Evolutionary conservation across 35 echinoderm and acorn worm species (phyloP).

Genomic region (Anneissia japonica): DNA sequence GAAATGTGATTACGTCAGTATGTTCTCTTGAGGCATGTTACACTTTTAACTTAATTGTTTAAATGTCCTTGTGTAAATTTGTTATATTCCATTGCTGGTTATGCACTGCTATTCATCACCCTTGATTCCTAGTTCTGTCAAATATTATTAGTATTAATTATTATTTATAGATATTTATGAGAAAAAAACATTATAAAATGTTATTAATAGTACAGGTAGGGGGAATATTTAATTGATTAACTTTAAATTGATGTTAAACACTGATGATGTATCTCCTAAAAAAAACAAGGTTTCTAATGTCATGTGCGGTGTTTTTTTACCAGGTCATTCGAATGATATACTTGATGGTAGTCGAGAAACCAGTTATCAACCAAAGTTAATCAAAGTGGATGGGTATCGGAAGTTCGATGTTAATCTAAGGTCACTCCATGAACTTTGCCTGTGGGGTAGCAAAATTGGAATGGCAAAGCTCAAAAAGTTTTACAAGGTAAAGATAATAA

Average conservation of each 20-base stretch:
- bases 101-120: background rate
- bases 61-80: background rate
- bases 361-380: slow-evolving; percentile 55
- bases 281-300: too few species aligned
- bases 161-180: too few species aligned
- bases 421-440: slow-evolving; percentile 63
- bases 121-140: background rate
- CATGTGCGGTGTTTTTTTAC: too few species aligned
- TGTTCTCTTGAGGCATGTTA: background rate
- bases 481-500: slow-evolving; percentile 50
- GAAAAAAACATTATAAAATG: too few species aligned
- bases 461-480: slow-evolving; percentile 50
- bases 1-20: background rate
- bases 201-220: too few species aligned
- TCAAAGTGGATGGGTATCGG: slow-evolving; percentile 41
- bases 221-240: too few species aligned
- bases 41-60: background rate
- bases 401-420: slow-evolving; percentile 62
- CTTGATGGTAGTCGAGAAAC: background rate
- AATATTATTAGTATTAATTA: background rate
- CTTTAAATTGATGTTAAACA: too few species aligned
- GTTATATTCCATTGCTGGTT: background rate
- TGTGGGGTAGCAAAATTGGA: slow-evolving; percentile 50
- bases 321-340: background rate
- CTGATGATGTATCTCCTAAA: too few species aligned